These are phyloP conservation scores for Saxicola maurus DNA, from an alignment of 2,797 vertebrate genomes.

Conservation along the genomic window DNA sequence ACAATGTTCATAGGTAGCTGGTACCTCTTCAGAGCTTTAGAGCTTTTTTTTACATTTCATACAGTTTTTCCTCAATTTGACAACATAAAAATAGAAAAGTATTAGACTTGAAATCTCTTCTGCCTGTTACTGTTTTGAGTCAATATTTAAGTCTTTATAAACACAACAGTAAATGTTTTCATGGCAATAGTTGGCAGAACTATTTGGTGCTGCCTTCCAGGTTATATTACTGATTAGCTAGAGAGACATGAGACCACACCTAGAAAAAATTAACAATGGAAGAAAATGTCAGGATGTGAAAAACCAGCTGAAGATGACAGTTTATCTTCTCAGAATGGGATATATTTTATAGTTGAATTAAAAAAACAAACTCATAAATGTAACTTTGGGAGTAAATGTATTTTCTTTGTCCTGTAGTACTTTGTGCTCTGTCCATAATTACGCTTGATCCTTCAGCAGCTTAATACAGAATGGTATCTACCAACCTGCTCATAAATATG, in stretches of 20 bases:
- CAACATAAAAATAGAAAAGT: not conserved
- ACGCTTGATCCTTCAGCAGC: not conserved
- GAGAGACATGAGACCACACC: too few species aligned
- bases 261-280: not conserved
- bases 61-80: not conserved
- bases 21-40: not conserved
- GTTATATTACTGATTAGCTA: not conserved
- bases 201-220: not conserved
- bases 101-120: not conserved
- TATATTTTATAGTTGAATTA: not conserved
- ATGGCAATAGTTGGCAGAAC: not conserved
- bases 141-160: not conserved
- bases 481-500: not conserved
- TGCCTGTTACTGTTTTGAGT: not conserved
- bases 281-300: not conserved
- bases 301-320: not conserved
- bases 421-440: not conserved
- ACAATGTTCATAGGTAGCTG: not conserved
- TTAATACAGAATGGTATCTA: not conserved
- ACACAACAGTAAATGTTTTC: not conserved
- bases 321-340: not conserved
- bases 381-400: not conserved
- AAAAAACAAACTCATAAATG: not conserved
- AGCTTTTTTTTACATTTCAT: not conserved
- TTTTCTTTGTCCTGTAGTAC: not conserved